Evolutionary conservation across 2,797 vertebrate genomes (phyloP).

Genomic region (Catamblyrhynchus diadema): DNA sequence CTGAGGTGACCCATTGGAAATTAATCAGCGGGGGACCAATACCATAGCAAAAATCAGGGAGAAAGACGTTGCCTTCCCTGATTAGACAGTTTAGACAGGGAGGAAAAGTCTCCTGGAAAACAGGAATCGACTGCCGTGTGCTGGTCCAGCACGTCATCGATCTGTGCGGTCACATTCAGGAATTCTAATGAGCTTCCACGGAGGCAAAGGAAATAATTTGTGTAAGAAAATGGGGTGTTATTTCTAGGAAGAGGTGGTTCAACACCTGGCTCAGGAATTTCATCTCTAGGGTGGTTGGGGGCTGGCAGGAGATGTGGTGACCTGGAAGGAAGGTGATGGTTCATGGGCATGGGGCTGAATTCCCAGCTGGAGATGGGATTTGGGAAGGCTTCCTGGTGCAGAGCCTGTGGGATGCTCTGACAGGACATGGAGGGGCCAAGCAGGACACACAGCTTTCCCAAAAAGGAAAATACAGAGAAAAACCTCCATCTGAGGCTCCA

Average conservation of each 20-base stretch:
- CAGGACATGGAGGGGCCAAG: background rate
- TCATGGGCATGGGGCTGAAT: background rate
- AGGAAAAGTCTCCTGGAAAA: background rate
- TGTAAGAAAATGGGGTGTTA: background rate
- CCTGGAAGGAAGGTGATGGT: background rate
- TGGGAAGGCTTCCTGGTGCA: background rate
- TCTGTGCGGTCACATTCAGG: rapidly evolving
- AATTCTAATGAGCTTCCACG: background rate
- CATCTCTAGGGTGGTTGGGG: rapidly evolving
- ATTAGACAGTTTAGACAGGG: background rate
- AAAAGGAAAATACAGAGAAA: background rate
- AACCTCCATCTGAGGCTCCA: background rate
- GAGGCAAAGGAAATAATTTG: constrained; percentile 6
- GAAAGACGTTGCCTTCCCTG: background rate
- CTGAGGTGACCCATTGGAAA: constrained; percentile 14
- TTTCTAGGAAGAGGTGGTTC: background rate
- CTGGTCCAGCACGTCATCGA: background rate
- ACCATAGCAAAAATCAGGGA: background rate
- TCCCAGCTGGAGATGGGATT: background rate
- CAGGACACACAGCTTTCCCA: rapidly evolving
- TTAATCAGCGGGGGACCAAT: background rate
- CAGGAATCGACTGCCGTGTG: background rate
- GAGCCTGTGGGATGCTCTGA: background rate
- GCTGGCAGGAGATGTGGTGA: rapidly evolving
- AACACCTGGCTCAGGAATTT: rapidly evolving